Conservation (phyloP, 2,113 vertebrate genomes). For the Macrotus californicus region DNA sequence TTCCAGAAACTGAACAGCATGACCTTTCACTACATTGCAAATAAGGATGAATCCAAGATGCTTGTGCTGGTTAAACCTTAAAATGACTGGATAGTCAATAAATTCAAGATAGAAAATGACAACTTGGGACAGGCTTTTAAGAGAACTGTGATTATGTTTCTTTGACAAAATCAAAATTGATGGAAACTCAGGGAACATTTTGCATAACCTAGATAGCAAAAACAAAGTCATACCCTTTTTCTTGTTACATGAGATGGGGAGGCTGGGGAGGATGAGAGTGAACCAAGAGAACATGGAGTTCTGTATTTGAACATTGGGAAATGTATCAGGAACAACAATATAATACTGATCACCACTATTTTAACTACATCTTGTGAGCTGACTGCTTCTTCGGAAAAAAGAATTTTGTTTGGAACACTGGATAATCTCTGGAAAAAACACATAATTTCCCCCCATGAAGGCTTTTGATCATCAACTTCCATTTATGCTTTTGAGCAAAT, state of each 20-base stretch:
- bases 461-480: not conserved
- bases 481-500: not conserved
- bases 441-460: not conserved
- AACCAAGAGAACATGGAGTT: not conserved
- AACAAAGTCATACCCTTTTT: not conserved
- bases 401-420: not conserved
- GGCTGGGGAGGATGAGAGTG: not conserved
- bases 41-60: not conserved
- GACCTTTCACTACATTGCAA: not conserved
- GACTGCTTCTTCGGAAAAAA: not conserved
- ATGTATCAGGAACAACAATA: not conserved
- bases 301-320: not conserved
- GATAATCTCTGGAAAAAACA: not conserved
- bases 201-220: not conserved
- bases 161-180: slow-evolving; percentile 18
- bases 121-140: not conserved
- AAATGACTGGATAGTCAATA: not conserved
- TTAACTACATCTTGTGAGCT: not conserved
- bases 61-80: not conserved
- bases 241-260: not conserved
- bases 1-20: slow-evolving; percentile 9
- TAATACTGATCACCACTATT: not conserved
- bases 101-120: not conserved
- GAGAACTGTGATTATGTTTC: not conserved
- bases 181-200: slow-evolving; percentile 8